Evolutionary conservation across 2,113 vertebrate species (phyloP), one percentile per base, ranked within the genome.

Genomic region (Pipra filicauda): DNA sequence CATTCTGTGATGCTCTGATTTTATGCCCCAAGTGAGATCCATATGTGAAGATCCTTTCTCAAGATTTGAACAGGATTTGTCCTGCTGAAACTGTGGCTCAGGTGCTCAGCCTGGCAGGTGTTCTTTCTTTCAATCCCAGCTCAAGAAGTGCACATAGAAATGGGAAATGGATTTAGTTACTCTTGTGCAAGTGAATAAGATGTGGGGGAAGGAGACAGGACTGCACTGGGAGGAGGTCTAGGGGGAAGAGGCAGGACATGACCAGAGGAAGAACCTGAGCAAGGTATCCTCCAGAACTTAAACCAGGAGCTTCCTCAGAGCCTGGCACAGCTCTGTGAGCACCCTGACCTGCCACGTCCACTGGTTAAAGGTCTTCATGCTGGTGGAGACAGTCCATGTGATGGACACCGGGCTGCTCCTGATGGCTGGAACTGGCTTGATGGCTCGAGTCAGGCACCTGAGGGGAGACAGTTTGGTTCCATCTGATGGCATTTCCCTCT

Each of bases 351-450:
- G 30, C 69, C 69, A 61, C 12, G 84, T 22, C 2, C 19, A 2
- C 33, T 41, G 30, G 8, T 49, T 27, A n/a, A 15, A 43, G 23
- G 28, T 79, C 33, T 62, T 64, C 15, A 5, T 31, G 16, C 30
- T 33, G 24, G 2, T 12, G 21, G 7, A 33, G 27, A 12, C 1
- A 1, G 4, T 27, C 13, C 33, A 1, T 2, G 14, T 57, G 41
- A 69, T 43, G 41, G 44, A 17, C 15, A 15, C 10, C 17, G 11
- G 20, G 20, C 17, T 80, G 35, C 16, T 66, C 14, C 31, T 65
- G 24, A 46, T 66, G 64, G 8, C 10, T 54, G 67, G 27, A 16
- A 17, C 57, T 11, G 41, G 33, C 41, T n/a, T 24, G 14, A 5
- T 70, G 69, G n/a, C 55, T 80, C 4, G 6, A 8, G 28, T 49